Percentiles rank a stretch among this genome's conserved stretches.
Evolutionary conservation across 2,113 vertebrate genomes (phyloP).

Genomic region (Arenaria interpres): DNA sequence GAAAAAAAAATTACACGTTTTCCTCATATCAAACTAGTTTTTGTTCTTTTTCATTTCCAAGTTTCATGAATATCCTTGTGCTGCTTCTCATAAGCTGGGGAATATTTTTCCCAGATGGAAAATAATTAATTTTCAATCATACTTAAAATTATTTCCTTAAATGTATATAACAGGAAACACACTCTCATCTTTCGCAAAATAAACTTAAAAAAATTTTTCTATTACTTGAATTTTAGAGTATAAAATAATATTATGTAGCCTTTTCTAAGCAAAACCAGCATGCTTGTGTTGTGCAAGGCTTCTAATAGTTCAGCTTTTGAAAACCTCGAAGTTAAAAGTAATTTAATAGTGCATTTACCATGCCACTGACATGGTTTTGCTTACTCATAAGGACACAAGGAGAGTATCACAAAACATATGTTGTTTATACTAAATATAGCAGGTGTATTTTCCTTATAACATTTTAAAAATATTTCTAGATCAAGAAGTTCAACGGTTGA

Average conservation of each 20-base stretch:
- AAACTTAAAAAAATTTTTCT: neutral
- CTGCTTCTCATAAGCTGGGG: neutral
- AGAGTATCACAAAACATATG: neutral
- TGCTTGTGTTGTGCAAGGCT: neutral
- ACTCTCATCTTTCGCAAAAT: neutral
- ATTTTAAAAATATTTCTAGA: slow-evolving; percentile 76
- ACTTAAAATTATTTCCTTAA: neutral
- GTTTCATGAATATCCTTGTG: neutral
- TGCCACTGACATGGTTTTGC: neutral
- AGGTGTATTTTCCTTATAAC: neutral
- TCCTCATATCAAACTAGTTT: rapidly evolving
- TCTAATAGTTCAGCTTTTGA: neutral
- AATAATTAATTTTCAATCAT: neutral
- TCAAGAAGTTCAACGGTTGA: slow-evolving; percentile 90
- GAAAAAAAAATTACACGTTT: neutral
- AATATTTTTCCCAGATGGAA: neutral
- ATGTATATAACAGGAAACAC: neutral
- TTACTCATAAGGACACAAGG: neutral
- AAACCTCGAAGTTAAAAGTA: neutral
- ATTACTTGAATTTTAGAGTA: neutral
- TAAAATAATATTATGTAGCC: neutral
- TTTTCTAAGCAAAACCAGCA: neutral
- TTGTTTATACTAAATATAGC: neutral
- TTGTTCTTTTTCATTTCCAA: neutral
- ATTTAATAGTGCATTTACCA: neutral